Conservation (phyloP, 2,888 invertebrate genomes). For the Agriopis aurantiaria region DNA sequence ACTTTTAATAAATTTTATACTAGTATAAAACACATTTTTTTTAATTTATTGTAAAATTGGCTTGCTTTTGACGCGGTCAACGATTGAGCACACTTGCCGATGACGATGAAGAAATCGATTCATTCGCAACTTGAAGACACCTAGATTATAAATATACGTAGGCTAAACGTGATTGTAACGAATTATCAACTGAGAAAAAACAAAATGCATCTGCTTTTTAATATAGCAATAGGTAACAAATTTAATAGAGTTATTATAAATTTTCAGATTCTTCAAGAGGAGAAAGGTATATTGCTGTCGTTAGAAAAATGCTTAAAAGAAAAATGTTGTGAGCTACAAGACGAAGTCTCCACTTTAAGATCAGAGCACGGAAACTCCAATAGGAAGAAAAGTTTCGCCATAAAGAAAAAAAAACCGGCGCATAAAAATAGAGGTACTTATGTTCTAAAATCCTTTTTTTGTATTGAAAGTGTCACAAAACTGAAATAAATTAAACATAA, state of each 20-base stretch:
- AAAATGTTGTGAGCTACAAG: constrained; percentile 91
- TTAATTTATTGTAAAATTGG: no score
- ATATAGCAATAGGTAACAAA: not conserved
- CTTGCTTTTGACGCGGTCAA: no score
- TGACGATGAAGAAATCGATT: no score
- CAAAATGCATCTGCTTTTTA: no score
- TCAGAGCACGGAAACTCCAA: constrained; percentile 83
- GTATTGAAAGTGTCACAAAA: not conserved
- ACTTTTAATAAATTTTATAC: no score
- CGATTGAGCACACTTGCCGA: no score
- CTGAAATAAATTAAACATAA: not conserved
- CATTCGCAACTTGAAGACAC: no score
- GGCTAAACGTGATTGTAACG: no score
- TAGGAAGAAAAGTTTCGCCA: constrained; percentile 79
- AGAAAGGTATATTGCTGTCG: constrained; percentile 90
- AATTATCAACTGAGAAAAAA: no score
- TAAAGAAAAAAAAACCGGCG: constrained; percentile 80
- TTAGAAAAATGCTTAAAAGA: constrained; percentile 91
- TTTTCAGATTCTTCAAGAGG: constrained; percentile 90
- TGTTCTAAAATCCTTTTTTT: not conserved
- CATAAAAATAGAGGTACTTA: constrained; percentile 79
- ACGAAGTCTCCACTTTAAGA: constrained; percentile 88
- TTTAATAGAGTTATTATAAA: not conserved
- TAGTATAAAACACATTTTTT: no score
- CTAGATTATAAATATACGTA: no score